Conservation (phyloP, 1,140 invertebrate genomes). For the Drosophila carrolli region DNA sequence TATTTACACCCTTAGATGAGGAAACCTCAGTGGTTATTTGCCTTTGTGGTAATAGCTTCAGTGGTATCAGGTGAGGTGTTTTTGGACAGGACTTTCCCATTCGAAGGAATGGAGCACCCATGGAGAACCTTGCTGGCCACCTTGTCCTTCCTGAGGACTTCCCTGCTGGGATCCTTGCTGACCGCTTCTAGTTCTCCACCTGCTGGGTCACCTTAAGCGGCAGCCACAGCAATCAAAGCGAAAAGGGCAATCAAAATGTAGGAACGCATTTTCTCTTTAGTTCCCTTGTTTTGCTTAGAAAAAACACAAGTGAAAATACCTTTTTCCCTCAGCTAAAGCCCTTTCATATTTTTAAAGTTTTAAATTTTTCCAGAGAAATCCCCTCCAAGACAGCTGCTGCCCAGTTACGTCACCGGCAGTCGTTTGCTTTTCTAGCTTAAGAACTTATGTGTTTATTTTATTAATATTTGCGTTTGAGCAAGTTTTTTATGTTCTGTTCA, state of each 20-base stretch:
- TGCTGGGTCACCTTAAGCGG: not conserved
- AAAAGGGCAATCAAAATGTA: conserved; percentile 27
- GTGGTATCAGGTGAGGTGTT: not conserved
- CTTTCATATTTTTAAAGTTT: conserved; percentile 25
- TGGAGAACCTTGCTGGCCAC: not conserved
- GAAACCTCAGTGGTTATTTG: not conserved
- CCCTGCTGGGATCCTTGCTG: not conserved
- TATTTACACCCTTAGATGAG: not conserved
- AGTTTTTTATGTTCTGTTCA: no score
- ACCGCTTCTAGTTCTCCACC: not conserved
- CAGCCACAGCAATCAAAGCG: conserved; percentile 25
- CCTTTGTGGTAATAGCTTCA: not conserved
- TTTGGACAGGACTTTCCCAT: conserved; percentile 16
- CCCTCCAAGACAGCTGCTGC: conserved; percentile 21
- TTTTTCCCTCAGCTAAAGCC: not conserved
- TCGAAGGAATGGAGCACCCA: conserved; percentile 4
- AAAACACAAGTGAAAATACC: conserved; percentile 12
- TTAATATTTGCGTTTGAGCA: not conserved
- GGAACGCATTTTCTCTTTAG: conserved; percentile 40
- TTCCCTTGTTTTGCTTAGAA: conserved; percentile 8
- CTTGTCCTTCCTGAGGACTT: conserved; percentile 9
- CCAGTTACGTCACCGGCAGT: conserved; percentile 4
- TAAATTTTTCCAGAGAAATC: conserved; percentile 10
- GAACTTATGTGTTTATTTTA: not conserved
- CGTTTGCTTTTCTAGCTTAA: not conserved